Base-by-base conservation (phyloP, 53 echinoderm and acorn worm genomes). In the Arbacia lixula region DNA sequence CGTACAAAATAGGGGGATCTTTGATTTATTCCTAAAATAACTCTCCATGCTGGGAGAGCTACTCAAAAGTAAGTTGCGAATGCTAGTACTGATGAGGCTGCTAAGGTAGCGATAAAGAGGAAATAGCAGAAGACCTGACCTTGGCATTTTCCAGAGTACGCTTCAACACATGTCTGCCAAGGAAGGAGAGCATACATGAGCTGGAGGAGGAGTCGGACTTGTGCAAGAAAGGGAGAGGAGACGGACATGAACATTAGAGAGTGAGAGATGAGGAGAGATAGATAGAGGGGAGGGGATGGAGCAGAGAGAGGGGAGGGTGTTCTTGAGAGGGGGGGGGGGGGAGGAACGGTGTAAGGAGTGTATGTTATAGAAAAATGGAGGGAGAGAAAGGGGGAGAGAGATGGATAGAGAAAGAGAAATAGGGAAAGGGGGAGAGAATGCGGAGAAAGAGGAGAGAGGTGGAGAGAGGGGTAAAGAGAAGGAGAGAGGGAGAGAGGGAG, bases 141-240 rank as follows among this genome's bases (percentile, higher is more conserved):
- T 69, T 69, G 69, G 46, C 69, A 69, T 69, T 69, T 64, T 41
- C 12, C 27, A 29, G 28, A 46, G 43, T 43, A 69, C 43, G 69
- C 35, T 69, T 29, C 69, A 69, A n/a, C n/a, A n/a, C n/a, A n/a
- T n/a, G n/a, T n/a, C n/a, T n/a, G n/a, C 46, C 8, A 46, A 46
- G 14, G 46, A 14, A 46, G 46, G 14, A 14, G 46, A 14, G 46
- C 46, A 10, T 8, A 46, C 14, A 46, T 10, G 46, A 46, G 46
- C 14, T 46, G 46, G 14, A 46, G 46, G 14, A 46, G 14, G 14
- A 46, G 14, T 46, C 8, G 14, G 46, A 46, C n/a, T n/a, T n/a
- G n/a, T n/a, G 46, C 8, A 14, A 46, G 46, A 46, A 10, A 10
- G 14, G 14, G 46, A 46, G 14, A 46, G 46, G 46, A 46, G 14